Conservation (phyloP, 2,113 vertebrate genomes). For the Alaudala cheleensis region DNA sequence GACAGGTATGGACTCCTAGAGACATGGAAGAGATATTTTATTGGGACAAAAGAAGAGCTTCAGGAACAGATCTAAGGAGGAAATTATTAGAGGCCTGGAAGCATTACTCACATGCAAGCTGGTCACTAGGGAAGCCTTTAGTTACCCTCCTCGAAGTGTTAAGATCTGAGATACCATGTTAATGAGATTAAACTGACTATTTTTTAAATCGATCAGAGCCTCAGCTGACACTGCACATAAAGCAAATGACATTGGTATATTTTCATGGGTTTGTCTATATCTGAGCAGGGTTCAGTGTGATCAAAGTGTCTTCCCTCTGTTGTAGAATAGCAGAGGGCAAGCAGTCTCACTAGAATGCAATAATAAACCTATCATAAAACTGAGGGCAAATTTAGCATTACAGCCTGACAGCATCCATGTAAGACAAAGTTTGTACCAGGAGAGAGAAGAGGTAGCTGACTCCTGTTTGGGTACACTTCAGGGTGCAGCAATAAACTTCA, state of each 20-base stretch:
- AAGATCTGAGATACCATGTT: conserved; percentile 20
- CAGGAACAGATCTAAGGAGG: neutral
- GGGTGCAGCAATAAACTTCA: neutral
- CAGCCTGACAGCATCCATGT: neutral
- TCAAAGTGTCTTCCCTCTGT: neutral
- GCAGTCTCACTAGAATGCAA: neutral
- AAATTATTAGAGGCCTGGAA: neutral
- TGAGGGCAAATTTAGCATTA: neutral
- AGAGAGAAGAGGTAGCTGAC: neutral
- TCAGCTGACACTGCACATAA: neutral
- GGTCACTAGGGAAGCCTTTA: neutral
- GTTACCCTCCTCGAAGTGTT: conserved; percentile 21
- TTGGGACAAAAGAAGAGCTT: neutral
- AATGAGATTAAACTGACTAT: conserved; percentile 12
- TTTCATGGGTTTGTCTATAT: neutral
- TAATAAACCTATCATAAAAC: neutral
- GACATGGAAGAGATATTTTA: neutral
- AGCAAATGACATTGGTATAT: neutral
- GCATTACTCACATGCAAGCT: neutral
- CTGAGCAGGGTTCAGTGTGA: neutral
- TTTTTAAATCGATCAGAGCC: neutral
- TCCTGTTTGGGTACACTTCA: neutral
- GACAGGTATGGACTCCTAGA: neutral
- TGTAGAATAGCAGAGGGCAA: neutral
- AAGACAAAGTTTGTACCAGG: neutral